Evolutionary conservation across 2,113 vertebrate genomes (phyloP).

Genomic region (Tauraco erythrolophus): DNA sequence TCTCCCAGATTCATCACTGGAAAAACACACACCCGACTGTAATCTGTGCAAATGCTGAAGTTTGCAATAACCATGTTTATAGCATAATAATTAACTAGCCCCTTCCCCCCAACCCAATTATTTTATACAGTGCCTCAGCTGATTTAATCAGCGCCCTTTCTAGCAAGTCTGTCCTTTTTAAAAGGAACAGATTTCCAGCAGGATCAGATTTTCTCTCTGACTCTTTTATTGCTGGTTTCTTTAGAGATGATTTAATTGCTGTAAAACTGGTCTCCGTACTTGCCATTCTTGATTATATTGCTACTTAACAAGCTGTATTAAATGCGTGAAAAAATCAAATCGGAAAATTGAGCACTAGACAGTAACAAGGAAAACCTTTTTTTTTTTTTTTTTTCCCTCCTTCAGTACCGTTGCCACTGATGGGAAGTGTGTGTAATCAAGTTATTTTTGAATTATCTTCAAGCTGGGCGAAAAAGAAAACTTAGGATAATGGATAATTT

Average conservation of each 20-base stretch:
- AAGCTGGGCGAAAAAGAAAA: not conserved
- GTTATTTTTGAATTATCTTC: constrained; percentile 42
- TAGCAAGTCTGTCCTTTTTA: not conserved
- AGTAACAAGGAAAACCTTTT: not conserved
- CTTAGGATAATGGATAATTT: not conserved
- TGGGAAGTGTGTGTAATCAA: constrained; percentile 2
- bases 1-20: not conserved
- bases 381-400: not conserved
- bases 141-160: constrained; percentile 3
- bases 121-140: not conserved
- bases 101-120: not conserved
- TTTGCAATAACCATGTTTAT: not conserved
- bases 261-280: not conserved
- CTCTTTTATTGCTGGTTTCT: not conserved
- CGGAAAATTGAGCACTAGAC: constrained; percentile 26
- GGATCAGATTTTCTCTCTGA: not conserved
- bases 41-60: not conserved
- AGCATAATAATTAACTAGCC: not conserved
- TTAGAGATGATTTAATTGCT: constrained; percentile 51
- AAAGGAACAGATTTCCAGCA: not conserved
- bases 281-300: constrained; percentile 56
- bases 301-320: constrained; percentile 50
- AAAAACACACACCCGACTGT: not conserved
- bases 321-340: constrained; percentile 7
- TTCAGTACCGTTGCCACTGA: not conserved